phyloP scores from a whole-genome alignment of 2,888 invertebrate species.

The Drosophila cognata region DNA sequence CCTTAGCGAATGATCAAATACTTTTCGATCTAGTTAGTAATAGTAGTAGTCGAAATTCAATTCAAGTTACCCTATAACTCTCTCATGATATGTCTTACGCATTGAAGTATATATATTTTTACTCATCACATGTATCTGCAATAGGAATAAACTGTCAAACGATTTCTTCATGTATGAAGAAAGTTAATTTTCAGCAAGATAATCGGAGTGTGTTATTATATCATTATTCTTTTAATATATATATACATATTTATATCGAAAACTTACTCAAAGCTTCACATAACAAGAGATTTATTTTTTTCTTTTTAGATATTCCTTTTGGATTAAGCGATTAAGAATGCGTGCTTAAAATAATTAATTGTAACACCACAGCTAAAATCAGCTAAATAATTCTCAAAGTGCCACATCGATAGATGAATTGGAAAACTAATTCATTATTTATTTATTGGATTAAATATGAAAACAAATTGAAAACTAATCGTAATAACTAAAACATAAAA shows the following conservation, averaged over 20 bases:
- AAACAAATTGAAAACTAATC: constrained; percentile 13
- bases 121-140: not conserved
- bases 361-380: not conserved
- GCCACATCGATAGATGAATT: constrained; percentile 12
- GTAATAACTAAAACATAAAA: constrained; percentile 4
- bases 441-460: not conserved
- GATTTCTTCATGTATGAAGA: not conserved
- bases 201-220: too few relatives aligned
- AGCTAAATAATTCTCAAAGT: constrained; percentile 15
- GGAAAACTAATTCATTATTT: not conserved
- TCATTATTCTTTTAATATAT: not conserved
- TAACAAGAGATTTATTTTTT: not conserved
- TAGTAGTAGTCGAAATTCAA: not conserved
- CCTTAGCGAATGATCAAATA: not conserved
- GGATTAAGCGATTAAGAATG: not conserved
- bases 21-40: not conserved
- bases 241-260: not conserved
- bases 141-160: not conserved
- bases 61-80: not conserved
- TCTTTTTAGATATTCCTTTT: not conserved
- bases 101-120: not conserved
- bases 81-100: not conserved
- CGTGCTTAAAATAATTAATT: not conserved
- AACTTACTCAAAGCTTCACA: too few relatives aligned
- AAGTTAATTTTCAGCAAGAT: too few relatives aligned